These are phyloP conservation scores for Nephrotoma flavescens DNA, from an alignment of 2,888 invertebrate species.

Conservation along the genomic window DNA sequence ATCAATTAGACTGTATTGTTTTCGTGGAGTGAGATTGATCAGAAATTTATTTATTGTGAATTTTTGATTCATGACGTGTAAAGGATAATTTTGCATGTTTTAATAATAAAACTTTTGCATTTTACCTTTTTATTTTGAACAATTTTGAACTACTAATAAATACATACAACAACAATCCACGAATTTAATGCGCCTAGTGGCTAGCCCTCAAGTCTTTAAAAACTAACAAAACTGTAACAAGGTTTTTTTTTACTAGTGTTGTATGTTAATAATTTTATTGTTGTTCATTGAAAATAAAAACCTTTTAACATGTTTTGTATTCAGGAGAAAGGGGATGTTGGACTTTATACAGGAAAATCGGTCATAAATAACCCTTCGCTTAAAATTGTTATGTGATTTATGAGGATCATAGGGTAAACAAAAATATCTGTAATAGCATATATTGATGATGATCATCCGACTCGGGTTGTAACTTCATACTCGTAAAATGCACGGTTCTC, in stretches of 20 bases:
- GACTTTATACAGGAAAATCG: background rate
- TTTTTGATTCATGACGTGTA: background rate
- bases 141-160: background rate
- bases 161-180: background rate
- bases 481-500: no score
- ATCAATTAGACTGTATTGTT: background rate
- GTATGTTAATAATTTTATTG: background rate
- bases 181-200: background rate
- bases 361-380: background rate
- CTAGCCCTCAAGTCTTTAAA: background rate
- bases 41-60: background rate
- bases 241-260: background rate
- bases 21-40: background rate
- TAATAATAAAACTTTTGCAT: background rate
- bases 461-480: no score
- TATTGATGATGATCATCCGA: no score
- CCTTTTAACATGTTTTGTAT: background rate
- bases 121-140: background rate
- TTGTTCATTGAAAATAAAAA: background rate
- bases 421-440: background rate
- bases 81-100: background rate
- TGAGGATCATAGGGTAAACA: background rate
- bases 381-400: background rate
- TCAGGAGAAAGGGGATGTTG: background rate
- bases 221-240: background rate